Base-by-base conservation (phyloP, 2,797 vertebrate species). In the Tympanoctomys barrerae region DNA sequence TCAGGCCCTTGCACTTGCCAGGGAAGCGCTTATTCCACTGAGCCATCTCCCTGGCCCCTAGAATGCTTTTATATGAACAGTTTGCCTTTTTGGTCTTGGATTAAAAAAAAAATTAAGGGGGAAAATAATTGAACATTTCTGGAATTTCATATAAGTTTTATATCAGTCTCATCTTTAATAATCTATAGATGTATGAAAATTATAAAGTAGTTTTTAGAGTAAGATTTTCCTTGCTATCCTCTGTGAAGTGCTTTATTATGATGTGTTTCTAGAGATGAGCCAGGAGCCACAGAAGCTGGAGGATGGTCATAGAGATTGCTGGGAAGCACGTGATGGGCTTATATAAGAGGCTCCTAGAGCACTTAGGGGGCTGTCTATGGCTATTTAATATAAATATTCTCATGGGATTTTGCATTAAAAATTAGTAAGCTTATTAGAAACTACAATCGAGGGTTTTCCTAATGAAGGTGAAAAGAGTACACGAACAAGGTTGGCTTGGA, bases 131-230 rank as follows among this genome's bases (percentile, higher is more conserved):
- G n/a, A 79, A 84, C 21, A 79, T 94, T 96, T 92, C 81, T 94
- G 57, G 80, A 64, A 86, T 95, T 89, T 90, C 39, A 92, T 89
- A 92, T 87, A 90, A 87, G 57, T 64, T 62, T 75, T 70, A 73
- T 83, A 70, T 87, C 61, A 82, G 64, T 93, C 94, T 90, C 94
- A 97, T 70, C 79, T 86, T 94, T 83, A 94, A 94, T 61, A 87
- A 80, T 91, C n/a, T 71, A 26, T 57, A 89, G 70, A 82, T 80
- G 5, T 79, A 5, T 89, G 52, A 62, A 92, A 79, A 82, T 95
- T 75, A 16, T 5, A 46, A 71, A 46, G 46, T 14, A 8, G 24
- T 46, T 28, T 46, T 87, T 49, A 81, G 59, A 84, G 64, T 11
- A 92, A 68, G 70, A 59, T 68, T 86, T 89, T 77, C 46, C 26